phyloP scores from a whole-genome alignment of 2,797 vertebrate species.

The Notolepis coatsorum region DNA sequence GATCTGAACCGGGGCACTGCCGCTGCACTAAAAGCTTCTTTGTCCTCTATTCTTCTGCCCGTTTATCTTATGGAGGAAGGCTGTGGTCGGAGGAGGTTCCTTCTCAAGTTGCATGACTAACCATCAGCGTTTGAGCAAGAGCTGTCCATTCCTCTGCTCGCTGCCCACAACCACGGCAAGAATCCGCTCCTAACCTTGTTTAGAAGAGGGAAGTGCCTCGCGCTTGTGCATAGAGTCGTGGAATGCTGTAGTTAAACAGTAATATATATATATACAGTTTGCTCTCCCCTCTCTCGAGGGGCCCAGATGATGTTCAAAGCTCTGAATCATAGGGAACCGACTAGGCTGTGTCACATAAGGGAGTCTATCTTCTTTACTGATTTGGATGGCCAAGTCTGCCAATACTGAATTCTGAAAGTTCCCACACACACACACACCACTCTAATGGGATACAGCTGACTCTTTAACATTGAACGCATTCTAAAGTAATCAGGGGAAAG shows the following conservation, averaged over 20 bases:
- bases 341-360: background rate
- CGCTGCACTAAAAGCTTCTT: background rate
- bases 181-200: slow-evolving; percentile 50
- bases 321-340: slow-evolving; percentile 14
- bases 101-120: slow-evolving; percentile 45
- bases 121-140: slow-evolving; percentile 37
- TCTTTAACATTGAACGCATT: no score
- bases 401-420: no score
- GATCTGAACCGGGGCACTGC: slow-evolving; percentile 4
- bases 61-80: background rate
- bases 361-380: no score
- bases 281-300: background rate
- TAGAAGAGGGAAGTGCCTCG: slow-evolving; percentile 38
- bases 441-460: no score
- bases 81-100: slow-evolving; percentile 22
- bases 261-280: no score
- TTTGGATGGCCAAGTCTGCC: background rate
- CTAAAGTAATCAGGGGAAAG: no score
- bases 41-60: background rate
- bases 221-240: slow-evolving; percentile 15
- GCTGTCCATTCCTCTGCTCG: slow-evolving; percentile 32
- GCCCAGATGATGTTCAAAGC: background rate
- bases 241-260: slow-evolving; percentile 36
- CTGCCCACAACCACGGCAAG: slow-evolving; percentile 68
- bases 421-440: no score